These are phyloP conservation scores for Pseudoatta argentina DNA, from an alignment of 1,140 invertebrate species.

Conservation along the genomic window DNA sequence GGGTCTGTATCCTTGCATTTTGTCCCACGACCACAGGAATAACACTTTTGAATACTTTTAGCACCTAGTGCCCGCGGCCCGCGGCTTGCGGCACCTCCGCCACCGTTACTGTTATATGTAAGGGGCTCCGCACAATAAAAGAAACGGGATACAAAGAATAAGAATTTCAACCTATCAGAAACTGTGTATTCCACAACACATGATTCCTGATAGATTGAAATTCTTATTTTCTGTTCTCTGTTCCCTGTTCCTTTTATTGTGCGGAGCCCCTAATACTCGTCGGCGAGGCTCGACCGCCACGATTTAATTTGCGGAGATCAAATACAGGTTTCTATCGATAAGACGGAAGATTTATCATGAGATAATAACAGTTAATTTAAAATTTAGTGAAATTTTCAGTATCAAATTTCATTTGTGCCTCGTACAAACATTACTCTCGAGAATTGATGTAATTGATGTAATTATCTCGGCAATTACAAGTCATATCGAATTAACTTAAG, in stretches of 20 bases:
- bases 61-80: slow-evolving; percentile 81
- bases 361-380: too few relatives aligned
- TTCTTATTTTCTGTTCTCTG: too few relatives aligned
- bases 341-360: background rate
- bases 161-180: too few relatives aligned
- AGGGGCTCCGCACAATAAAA: too few relatives aligned
- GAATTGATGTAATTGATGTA: background rate
- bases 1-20: slow-evolving; percentile 67
- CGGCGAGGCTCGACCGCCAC: slow-evolving; percentile 44
- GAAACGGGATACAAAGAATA: too few relatives aligned
- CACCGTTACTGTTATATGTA: slow-evolving; percentile 62
- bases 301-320: background rate
- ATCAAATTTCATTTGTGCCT: background rate
- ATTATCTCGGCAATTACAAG: background rate
- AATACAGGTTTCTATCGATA: background rate
- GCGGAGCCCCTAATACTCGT: background rate
- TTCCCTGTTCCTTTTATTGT: too few relatives aligned
- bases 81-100: slow-evolving; percentile 75
- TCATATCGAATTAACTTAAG: background rate
- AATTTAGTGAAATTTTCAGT: background rate
- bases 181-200: too few relatives aligned
- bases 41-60: slow-evolving; percentile 82
- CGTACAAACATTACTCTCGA: background rate
- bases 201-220: too few relatives aligned
- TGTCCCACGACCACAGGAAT: slow-evolving; percentile 75